Base-by-base conservation (phyloP, 2,888 invertebrate genomes). In the Meganola albula region DNA sequence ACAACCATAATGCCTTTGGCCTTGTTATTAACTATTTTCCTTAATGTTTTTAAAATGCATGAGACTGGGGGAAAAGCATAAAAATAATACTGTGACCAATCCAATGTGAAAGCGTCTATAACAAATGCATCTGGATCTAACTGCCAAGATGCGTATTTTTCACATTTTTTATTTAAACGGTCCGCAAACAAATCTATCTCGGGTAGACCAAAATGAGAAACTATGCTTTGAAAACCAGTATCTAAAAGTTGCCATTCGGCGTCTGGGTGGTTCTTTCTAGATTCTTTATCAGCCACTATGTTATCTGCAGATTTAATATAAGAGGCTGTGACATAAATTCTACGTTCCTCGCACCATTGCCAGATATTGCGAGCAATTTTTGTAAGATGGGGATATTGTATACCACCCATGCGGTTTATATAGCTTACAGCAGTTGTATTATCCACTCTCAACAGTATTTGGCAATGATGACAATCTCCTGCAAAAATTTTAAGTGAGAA, bases 1-100 rank as follows among this genome's bases (percentile, higher is more conserved):
- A 37, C 28, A 1, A 32, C 28, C 10, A 37, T 34, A 2, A 37
- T 44, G 10, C 44, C 46, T 1, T 35, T 28, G 3, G 34, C 27
- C 11, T 12, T 28, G 8, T 34, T 28, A 4, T 1, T 21, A 8
- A 12, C n/a, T 8, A 29, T 34, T 25, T 34, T 34, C n/a, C 12
- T 6, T 22, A 33, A 11, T 12, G 18, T 24, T 27, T 33, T 33
- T 10, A 33, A 12, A 8, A 34, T 21, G 1, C 21, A n/a, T 2
- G 34, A 12, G 10, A 34, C 28, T 4, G 34, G 34, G 12, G 34
- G 34, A 25, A 16, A 16, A 6, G 16, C 16, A 16, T 16, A 16
- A 16, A 16, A 16, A 6, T 5, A 16, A 4, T 5, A 5, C 4
- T 16, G 4, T 6, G 4, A 5, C 16, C 16, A 16, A 16, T 6